These are phyloP conservation scores for Zaprionus vittiger DNA, from an alignment of 1,140 invertebrate species.

Conservation along the genomic window DNA sequence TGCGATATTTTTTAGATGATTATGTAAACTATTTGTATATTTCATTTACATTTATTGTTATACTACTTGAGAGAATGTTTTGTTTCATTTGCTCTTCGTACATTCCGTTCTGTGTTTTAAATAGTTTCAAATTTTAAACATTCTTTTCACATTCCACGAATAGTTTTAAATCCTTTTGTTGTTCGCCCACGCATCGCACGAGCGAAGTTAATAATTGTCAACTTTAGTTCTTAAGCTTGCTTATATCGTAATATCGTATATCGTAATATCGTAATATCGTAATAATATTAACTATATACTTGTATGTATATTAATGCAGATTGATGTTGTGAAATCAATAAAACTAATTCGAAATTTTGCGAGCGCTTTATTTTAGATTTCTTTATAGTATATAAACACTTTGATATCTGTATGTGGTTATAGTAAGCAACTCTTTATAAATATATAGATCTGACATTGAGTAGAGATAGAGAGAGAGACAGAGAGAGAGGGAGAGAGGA, in stretches of 20 bases:
- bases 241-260: neutral
- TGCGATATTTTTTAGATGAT: neutral
- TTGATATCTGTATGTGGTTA: neutral
- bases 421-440: neutral
- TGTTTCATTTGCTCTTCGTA: neutral
- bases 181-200: neutral
- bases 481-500: neutral
- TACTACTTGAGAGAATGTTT: neutral
- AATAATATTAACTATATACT: neutral
- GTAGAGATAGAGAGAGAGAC: neutral
- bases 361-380: neutral
- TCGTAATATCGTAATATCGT: neutral
- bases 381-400: neutral
- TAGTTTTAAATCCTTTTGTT: neutral
- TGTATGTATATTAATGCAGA: neutral
- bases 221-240: neutral
- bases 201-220: neutral
- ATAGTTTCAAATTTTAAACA: constrained; percentile 3
- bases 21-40: neutral
- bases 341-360: neutral
- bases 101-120: neutral
- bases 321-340: constrained; percentile 4
- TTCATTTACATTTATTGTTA: neutral
- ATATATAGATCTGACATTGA: neutral
- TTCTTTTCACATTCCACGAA: neutral